Base-by-base conservation (phyloP, 2,113 vertebrate species). In the Xiphias gladius region DNA sequence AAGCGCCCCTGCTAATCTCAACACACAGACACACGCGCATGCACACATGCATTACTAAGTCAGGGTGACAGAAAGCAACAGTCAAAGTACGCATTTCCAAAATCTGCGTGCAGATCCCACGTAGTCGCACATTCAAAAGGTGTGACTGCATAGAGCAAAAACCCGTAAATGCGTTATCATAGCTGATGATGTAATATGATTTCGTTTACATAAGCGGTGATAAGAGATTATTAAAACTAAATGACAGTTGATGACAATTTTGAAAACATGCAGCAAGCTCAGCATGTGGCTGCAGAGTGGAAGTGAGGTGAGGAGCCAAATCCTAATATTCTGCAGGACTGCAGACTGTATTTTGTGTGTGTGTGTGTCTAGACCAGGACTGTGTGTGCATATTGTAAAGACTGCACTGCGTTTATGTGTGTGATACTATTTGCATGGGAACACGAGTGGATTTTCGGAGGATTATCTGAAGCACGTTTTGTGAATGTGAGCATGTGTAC, bases 141-240 rank as follows among this genome's bases (percentile, higher is more conserved):
- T 39, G 61, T 22, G 35, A n/a, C 30, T 1, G 43, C 2, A 5
- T 4, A 12, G 39, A 39, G 57, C 48, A 57, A 71, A 73, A 76
- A 55, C 24, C 19, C 3, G 8, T 26, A 57, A 69, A 71, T 52
- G 46, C 76, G 58, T 39, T 19, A 37, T 46, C 35, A 11, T 2
- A 52, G 62, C 26, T 41, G 73, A 75, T 82, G 83, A 80, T 67
- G 67, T 79, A 71, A 80, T 84, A 41, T 61, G 50, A 66, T 64
- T 84, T 66, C 11, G 5, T 73, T 89, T 88, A 80, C 10, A 35
- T 81, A 89, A 84, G 39, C 10, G 0, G 19, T 39, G 17, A 76
- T 43, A 13, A 50, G 71, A 79, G 85, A 83, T 88, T 76, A 84
- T 77, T 37, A 80, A 71, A 71, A 78, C 32, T 55, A 73, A 84